Evolutionary conservation across 2,797 vertebrate genomes (phyloP), one percentile per base, ranked within the genome.

Genomic region (Poeciliopsis paucimaculata): DNA sequence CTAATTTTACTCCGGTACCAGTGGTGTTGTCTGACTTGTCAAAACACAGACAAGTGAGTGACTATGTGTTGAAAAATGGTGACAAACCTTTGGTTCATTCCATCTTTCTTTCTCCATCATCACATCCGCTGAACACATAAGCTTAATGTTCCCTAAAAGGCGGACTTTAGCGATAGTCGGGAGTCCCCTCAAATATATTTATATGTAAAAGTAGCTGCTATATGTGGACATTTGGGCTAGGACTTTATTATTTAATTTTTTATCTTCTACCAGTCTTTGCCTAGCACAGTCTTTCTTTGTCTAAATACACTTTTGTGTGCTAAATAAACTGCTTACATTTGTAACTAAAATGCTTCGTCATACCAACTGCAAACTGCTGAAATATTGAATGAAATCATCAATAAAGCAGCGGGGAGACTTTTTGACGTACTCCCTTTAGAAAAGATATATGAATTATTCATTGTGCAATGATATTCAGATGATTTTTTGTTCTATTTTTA

Each of bases 341-440:
- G 95, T 96, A 83, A 75, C 85, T 89, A 91, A 94, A 94, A 85
- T 92, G 94, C 92, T 84, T 90, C 83, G 90, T 94, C 92, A 95
- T 90, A 89, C 86, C 89, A 93, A 91, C 88, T 11, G 78, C 85
- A 81, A 90, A 90, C 82, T 90, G 88, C 92, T 85, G 91, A 90
- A 90, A 91, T 91, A 90, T 90, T 90, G 88, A 93, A 92, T 90
- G 91, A 88, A 92, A 92, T 93, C 93, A 87, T 93, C 91, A 92
- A 91, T 89, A 94, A 91, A 91, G 88, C 87, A 86, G 60, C 49
- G 79, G 84, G 78, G 82, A 88, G 92, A 91, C 86, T 88, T 93
- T 93, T 91, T 88, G 90, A 92, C 88, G 57, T 77, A 46, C 88
- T 94, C 92, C 92, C 94, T 89, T 91, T 91, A 93, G 92, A 93